Percentiles rank a stretch among this genome's conserved stretches.
These are phyloP conservation scores for Bhutanitis thaidina DNA, from an alignment of 2,888 invertebrate species.

Conservation along the genomic window DNA sequence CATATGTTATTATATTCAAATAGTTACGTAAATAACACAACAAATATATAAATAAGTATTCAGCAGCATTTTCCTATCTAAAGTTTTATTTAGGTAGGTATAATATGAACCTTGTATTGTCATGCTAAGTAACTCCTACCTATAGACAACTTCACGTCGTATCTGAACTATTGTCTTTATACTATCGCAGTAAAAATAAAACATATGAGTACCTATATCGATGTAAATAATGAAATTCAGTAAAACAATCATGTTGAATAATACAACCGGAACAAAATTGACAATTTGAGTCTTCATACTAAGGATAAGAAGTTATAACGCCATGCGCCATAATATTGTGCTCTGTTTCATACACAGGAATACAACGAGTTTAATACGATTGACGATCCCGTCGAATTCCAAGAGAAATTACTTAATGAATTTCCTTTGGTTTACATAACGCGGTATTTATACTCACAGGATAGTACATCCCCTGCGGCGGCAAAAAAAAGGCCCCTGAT, in stretches of 20 bases:
- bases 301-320: conserved; percentile 28
- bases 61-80: conserved; percentile 13
- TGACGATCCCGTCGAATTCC: conserved; percentile 12
- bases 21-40: neutral
- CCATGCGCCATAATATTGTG: conserved; percentile 49
- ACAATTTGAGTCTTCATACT: neutral
- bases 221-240: neutral
- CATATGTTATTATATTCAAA: too few species aligned
- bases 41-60: neutral
- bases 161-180: conserved; percentile 12
- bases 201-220: neutral
- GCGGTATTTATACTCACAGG: conserved; percentile 86
- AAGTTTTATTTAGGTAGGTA: conserved; percentile 13
- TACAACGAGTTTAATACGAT: conserved; percentile 4
- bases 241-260: neutral
- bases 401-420: neutral
- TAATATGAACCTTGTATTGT: conserved; percentile 16
- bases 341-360: conserved; percentile 11
- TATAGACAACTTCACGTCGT: conserved; percentile 18
- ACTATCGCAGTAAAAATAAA: neutral
- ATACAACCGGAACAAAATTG: neutral
- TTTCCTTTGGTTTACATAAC: conserved; percentile 18
- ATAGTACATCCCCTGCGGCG: conserved; percentile 98
- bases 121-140: conserved; percentile 17
- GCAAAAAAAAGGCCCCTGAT: conserved; percentile 96